These are phyloP conservation scores for Merluccius polli DNA, from an alignment of 2,797 vertebrate species.

Conservation along the genomic window DNA sequence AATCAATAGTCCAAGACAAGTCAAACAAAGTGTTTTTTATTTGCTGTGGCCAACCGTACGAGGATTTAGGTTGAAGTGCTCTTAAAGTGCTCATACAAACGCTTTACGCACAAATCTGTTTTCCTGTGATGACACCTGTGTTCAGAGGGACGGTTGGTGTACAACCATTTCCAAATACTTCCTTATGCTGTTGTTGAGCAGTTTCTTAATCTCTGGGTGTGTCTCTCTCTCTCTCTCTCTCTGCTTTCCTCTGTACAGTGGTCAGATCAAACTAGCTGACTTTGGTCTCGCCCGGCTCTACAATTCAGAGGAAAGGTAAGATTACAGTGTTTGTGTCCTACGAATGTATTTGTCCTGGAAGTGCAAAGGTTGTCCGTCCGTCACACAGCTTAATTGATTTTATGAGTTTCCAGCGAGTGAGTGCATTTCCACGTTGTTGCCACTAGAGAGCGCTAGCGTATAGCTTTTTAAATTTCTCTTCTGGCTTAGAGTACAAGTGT, in stretches of 20 bases:
- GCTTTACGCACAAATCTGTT: no score
- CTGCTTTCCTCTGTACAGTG: slow-evolving; percentile 67
- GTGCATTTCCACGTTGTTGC: background rate
- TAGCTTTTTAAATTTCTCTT: background rate
- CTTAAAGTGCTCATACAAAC: no score
- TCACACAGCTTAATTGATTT: background rate
- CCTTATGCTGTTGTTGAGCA: background rate
- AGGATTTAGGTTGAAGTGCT: no score
- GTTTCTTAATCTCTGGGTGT: slow-evolving; percentile 9
- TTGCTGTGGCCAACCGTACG: no score
- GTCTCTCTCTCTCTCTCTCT: background rate
- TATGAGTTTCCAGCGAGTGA: no score
- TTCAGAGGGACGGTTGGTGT: background rate
- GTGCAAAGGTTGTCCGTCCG: background rate
- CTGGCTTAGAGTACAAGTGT: background rate
- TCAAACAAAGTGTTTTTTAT: no score
- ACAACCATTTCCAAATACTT: background rate
- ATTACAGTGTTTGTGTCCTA: background rate
- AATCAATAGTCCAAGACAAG: no score
- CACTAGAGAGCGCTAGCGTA: background rate
- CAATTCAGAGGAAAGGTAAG: slow-evolving; percentile 97
- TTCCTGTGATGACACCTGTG: background rate
- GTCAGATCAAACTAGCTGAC: slow-evolving; percentile 97
- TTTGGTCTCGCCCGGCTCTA: slow-evolving; percentile 97
- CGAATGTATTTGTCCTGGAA: background rate